These are phyloP conservation scores for Scytalopus superciliaris DNA, from an alignment of 2,113 vertebrate species.

Conservation along the genomic window DNA sequence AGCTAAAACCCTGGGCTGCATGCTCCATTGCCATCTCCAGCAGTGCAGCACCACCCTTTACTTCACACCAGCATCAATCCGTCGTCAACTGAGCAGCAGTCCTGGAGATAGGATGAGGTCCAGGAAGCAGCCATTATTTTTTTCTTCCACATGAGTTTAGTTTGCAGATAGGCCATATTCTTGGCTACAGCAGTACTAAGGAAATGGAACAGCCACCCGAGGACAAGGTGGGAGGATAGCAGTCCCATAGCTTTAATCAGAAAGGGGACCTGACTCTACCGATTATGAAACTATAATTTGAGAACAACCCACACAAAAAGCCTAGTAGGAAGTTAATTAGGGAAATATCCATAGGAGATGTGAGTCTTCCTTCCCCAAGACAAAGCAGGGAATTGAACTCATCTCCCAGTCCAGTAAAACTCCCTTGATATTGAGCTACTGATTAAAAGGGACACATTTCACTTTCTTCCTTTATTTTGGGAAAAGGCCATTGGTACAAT, in stretches of 20 bases:
- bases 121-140: background rate
- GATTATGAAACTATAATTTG: background rate
- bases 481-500: rapidly evolving
- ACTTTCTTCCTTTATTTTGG: background rate
- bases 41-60: background rate
- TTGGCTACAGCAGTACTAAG: background rate
- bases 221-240: background rate
- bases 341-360: background rate
- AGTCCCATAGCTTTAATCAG: background rate
- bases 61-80: background rate
- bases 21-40: background rate
- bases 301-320: background rate
- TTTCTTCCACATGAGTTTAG: background rate
- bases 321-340: background rate
- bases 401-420: background rate
- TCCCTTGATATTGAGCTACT: background rate
- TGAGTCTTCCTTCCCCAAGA: background rate
- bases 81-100: background rate
- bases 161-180: background rate
- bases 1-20: background rate
- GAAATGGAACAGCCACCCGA: rapidly evolving
- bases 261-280: background rate
- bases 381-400: background rate
- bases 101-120: background rate
- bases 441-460: background rate